These are phyloP conservation scores for Myiagra hebetior DNA, from an alignment of 2,113 vertebrate genomes.

Conservation along the genomic window DNA sequence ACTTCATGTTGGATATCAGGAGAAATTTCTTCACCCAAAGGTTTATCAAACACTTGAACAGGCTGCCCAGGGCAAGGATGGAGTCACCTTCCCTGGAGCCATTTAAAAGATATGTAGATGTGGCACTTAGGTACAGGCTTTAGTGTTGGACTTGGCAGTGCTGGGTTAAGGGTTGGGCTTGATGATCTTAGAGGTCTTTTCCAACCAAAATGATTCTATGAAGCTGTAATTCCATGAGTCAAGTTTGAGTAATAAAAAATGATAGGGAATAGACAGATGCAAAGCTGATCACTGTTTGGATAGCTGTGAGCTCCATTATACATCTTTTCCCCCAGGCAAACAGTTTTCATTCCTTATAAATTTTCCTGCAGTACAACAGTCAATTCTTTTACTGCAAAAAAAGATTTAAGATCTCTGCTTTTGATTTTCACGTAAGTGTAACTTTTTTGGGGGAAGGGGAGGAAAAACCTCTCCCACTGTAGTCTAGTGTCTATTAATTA, in stretches of 20 bases:
- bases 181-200: not conserved
- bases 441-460: accelerated
- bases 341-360: not conserved
- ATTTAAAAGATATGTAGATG: not conserved
- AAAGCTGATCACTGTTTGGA: not conserved
- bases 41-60: not conserved
- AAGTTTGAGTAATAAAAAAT: not conserved
- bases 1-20: too few relatives aligned
- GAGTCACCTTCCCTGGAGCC: not conserved
- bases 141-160: not conserved
- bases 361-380: not conserved
- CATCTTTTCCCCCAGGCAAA: too few relatives aligned
- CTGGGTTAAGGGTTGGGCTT: not conserved
- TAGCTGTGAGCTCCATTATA: not conserved
- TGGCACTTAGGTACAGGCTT: not conserved
- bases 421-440: not conserved
- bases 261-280: not conserved
- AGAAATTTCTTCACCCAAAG: not conserved
- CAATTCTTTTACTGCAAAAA: not conserved
- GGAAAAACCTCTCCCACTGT: not conserved
- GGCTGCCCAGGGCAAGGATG: not conserved
- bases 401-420: not conserved
- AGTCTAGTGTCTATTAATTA: not conserved
- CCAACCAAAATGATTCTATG: not conserved
- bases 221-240: not conserved